A percentile compares a stretch with the other conserved stretches of the same genome.
Conservation (phyloP, 2,888 invertebrate genomes). For the Ormyrus thymus region DNA sequence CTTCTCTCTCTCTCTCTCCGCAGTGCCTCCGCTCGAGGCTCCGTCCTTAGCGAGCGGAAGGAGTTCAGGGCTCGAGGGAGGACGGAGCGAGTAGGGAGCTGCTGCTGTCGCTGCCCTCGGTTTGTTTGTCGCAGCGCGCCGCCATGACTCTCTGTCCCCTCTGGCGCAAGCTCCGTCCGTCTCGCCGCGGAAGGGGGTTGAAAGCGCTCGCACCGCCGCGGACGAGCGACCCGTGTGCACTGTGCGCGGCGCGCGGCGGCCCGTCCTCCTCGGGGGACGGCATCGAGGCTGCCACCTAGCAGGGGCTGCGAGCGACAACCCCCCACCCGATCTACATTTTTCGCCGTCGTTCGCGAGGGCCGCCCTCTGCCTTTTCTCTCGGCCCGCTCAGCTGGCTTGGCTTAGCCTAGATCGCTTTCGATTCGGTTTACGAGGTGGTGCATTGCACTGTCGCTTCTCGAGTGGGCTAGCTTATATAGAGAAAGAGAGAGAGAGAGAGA, state of each 20-base stretch:
- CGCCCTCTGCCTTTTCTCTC: background rate
- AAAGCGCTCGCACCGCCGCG: background rate
- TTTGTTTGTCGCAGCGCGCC: slow-evolving; percentile 23
- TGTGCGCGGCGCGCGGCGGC: slow-evolving; percentile 6
- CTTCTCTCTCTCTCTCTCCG: background rate
- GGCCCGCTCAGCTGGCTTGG: background rate
- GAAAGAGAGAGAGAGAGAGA: no score
- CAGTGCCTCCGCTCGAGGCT: background rate
- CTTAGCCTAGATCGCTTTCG: slow-evolving; percentile 29
- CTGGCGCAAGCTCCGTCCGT: background rate
- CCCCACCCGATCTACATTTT: background rate
- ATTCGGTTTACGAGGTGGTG: slow-evolving; percentile 4
- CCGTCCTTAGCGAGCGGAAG: slow-evolving; percentile 9
- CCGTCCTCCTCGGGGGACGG: slow-evolving; percentile 8
- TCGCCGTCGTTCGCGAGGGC: background rate
- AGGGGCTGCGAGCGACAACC: slow-evolving; percentile 1
- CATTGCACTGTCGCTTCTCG: background rate
- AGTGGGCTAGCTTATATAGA: background rate
- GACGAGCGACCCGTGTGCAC: slow-evolving; percentile 42
- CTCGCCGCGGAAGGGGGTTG: background rate
- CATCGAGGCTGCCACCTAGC: slow-evolving; percentile 48
- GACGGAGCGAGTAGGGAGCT: background rate
- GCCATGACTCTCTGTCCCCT: slow-evolving; percentile 5
- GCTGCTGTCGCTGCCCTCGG: background rate
- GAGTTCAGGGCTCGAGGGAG: background rate